Conservation (phyloP, 1,140 invertebrate species). For the Plodia interpunctella region DNA sequence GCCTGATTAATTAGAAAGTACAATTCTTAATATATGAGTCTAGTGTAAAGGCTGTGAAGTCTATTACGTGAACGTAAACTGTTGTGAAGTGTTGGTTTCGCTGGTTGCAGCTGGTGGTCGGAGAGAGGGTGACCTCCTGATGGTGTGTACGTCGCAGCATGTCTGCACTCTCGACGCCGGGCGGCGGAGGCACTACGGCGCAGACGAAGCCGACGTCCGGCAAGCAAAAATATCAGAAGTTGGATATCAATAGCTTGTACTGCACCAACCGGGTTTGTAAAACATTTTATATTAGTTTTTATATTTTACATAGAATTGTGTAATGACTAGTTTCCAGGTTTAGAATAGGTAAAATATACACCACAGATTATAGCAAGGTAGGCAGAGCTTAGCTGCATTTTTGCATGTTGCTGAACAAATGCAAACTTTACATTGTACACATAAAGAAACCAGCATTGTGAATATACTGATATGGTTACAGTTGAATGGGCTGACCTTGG, state of each 20-base stretch:
- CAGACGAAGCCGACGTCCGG: constrained; percentile 75
- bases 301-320: too few relatives aligned
- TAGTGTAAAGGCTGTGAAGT: not conserved
- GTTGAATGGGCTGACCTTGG: constrained; percentile 31
- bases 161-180: constrained; percentile 78
- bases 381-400: too few relatives aligned
- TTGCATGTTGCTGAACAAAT: too few relatives aligned
- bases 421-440: not conserved
- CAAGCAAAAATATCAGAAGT: constrained; percentile 95
- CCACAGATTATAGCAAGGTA: too few relatives aligned
- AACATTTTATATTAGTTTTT: not conserved
- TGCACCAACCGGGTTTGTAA: constrained; percentile 88
- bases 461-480: constrained; percentile 15
- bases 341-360: too few relatives aligned
- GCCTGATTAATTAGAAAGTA: not conserved
- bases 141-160: constrained; percentile 78
- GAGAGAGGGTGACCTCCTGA: constrained; percentile 75
- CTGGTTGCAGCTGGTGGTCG: constrained; percentile 71
- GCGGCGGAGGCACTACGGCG: constrained; percentile 76
- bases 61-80: constrained; percentile 10
- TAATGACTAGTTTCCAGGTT: too few relatives aligned
- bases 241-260: constrained; percentile 98
- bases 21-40: not conserved
- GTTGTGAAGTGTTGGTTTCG: constrained; percentile 31
- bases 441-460: not conserved